phyloP scores from a whole-genome alignment of 2,888 invertebrate species.

The Habroteleia sp. region DNA sequence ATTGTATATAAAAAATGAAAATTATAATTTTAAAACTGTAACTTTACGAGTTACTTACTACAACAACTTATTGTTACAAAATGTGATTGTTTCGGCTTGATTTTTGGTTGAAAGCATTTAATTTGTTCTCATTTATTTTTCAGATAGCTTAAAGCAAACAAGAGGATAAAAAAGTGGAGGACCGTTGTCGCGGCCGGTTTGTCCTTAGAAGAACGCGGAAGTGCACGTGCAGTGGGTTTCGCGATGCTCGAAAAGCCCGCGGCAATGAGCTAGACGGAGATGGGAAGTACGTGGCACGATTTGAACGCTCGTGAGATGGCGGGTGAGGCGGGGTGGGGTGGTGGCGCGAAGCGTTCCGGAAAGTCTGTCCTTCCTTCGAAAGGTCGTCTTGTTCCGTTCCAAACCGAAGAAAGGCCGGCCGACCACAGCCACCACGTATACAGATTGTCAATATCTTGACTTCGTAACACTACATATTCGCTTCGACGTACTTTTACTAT shows the following conservation, averaged over 20 bases:
- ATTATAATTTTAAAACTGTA: too few species aligned
- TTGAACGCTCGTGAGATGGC: slow-evolving; percentile 13
- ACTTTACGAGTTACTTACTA: too few species aligned
- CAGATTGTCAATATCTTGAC: slow-evolving; percentile 43
- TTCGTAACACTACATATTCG: neutral
- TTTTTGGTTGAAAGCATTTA: too few species aligned
- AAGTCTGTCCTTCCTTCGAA: slow-evolving; percentile 63
- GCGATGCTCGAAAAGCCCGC: slow-evolving; percentile 63
- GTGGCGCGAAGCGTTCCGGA: slow-evolving; percentile 59
- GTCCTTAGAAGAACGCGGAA: slow-evolving; percentile 67
- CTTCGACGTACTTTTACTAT: slow-evolving; percentile 24
- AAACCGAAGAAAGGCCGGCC: slow-evolving; percentile 58
- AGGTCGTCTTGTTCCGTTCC: slow-evolving; percentile 63
- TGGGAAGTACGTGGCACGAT: slow-evolving; percentile 44
- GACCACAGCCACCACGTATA: slow-evolving; percentile 45
- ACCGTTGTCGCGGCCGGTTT: slow-evolving; percentile 23
- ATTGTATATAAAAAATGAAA: too few species aligned
- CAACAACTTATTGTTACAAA: too few species aligned
- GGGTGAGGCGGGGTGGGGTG: slow-evolving; percentile 17
- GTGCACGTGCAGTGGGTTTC: slow-evolving; percentile 49
- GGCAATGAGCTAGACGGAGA: slow-evolving; percentile 38
- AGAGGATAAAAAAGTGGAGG: too few species aligned
- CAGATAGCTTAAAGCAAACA: too few species aligned
- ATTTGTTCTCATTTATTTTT: too few species aligned
- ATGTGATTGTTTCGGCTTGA: too few species aligned